These are phyloP conservation scores for Acanthosoma haemorrhoidale DNA, from an alignment of 2,888 invertebrate genomes.

Conservation along the genomic window DNA sequence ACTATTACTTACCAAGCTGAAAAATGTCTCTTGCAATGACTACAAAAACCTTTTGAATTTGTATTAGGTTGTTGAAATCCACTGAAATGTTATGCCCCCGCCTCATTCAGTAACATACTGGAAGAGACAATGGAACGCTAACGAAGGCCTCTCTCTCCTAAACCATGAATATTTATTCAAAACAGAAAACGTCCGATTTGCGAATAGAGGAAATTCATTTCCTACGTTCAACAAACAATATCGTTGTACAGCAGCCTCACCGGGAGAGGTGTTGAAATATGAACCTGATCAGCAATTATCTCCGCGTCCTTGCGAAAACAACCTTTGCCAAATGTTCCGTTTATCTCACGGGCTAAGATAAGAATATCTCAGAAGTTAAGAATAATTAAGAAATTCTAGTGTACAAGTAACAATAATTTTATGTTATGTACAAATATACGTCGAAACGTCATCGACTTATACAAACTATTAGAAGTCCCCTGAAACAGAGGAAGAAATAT, in stretches of 20 bases:
- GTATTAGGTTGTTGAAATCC: not conserved
- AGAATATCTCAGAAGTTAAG: too few relatives aligned
- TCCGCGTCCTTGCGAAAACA: not conserved
- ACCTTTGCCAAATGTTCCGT: slow-evolving; percentile 3
- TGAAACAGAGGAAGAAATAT: too few relatives aligned
- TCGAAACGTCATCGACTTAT: too few relatives aligned
- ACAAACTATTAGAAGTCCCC: too few relatives aligned
- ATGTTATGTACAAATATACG: too few relatives aligned
- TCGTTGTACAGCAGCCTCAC: not conserved
- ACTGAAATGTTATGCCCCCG: not conserved
- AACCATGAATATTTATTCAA: not conserved
- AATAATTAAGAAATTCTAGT: too few relatives aligned
- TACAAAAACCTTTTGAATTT: not conserved
- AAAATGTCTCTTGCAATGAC: not conserved
- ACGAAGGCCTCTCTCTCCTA: not conserved
- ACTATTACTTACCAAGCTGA: too few relatives aligned
- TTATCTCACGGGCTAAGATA: too few relatives aligned
- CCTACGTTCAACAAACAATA: not conserved
- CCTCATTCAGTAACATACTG: not conserved
- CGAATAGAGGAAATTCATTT: not conserved
- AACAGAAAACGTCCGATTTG: not conserved
- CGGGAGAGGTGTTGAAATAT: not conserved
- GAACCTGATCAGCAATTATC: not conserved
- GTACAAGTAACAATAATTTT: too few relatives aligned
- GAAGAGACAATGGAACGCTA: not conserved